A percentile compares a stretch with the other conserved stretches of the same genome.
Conservation (phyloP, 2,888 invertebrate genomes). For the Meghimatium bilineatum region DNA sequence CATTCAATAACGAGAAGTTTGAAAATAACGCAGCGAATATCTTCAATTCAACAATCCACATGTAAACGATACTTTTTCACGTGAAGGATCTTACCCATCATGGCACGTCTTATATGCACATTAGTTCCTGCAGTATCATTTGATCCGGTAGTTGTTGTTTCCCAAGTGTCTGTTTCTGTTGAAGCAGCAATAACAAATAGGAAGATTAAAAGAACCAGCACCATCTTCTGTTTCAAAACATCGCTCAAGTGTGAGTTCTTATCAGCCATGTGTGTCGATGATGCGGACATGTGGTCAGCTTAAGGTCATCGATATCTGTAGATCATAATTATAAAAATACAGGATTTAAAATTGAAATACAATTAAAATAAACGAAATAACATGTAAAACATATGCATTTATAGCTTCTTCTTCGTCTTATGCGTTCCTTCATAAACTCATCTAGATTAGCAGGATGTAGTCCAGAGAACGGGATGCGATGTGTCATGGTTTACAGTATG, state of each 20-base stretch:
- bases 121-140: background rate
- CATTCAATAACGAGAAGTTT: no score
- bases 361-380: no score
- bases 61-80: no score
- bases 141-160: background rate
- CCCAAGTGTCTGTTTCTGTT: background rate
- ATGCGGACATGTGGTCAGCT: background rate
- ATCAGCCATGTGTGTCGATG: background rate
- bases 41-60: no score
- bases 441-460: no score
- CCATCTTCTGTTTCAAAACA: background rate
- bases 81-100: background rate
- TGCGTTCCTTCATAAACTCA: no score
- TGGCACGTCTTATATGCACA: background rate
- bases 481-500: no score
- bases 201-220: background rate
- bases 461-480: no score
- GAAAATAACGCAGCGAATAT: no score
- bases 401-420: no score
- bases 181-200: background rate
- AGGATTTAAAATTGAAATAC: no score
- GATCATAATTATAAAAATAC: background rate
- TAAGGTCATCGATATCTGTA: background rate
- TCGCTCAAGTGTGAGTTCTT: background rate
- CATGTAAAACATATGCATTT: no score